Evolutionary conservation across 2,797 vertebrate genomes (phyloP).

Genomic region (Halcyon leucocephala): DNA sequence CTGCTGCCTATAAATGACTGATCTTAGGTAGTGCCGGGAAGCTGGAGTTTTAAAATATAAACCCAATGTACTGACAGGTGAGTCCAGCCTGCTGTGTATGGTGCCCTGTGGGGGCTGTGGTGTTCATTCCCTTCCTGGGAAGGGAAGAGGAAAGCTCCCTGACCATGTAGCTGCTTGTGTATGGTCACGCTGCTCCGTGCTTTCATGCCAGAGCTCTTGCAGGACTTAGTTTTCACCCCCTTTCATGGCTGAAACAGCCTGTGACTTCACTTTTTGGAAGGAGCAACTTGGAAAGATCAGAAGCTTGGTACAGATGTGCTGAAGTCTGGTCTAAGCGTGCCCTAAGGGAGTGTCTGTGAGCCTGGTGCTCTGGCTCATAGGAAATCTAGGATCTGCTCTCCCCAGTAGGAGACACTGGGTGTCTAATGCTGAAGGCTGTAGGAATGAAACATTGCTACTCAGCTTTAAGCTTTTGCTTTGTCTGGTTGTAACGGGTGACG

Average conservation of each 20-base stretch:
- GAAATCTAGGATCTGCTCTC: not conserved
- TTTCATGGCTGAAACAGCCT: not conserved
- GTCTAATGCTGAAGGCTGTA: not conserved
- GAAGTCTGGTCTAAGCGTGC: not conserved
- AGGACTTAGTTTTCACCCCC: not conserved
- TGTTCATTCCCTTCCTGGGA: not conserved
- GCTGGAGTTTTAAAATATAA: not conserved
- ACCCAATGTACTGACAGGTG: not conserved
- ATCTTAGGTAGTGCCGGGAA: not conserved
- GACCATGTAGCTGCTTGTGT: rapidly evolving
- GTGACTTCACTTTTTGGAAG: not conserved
- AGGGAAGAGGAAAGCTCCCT: not conserved
- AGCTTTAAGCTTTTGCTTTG: not conserved
- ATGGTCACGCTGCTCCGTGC: rapidly evolving
- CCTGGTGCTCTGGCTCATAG: not conserved
- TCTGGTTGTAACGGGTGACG: not conserved
- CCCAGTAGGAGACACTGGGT: not conserved
- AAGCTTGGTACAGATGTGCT: not conserved
- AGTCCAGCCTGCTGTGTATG: rapidly evolving
- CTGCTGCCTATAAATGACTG: not conserved
- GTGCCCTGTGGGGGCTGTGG: not conserved
- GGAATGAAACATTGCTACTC: not conserved
- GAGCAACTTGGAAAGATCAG: not conserved
- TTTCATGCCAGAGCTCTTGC: not conserved
- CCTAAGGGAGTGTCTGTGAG: not conserved